Evolutionary conservation across 2,113 vertebrate species (phyloP).

Genomic region (Sciurus niger): DNA sequence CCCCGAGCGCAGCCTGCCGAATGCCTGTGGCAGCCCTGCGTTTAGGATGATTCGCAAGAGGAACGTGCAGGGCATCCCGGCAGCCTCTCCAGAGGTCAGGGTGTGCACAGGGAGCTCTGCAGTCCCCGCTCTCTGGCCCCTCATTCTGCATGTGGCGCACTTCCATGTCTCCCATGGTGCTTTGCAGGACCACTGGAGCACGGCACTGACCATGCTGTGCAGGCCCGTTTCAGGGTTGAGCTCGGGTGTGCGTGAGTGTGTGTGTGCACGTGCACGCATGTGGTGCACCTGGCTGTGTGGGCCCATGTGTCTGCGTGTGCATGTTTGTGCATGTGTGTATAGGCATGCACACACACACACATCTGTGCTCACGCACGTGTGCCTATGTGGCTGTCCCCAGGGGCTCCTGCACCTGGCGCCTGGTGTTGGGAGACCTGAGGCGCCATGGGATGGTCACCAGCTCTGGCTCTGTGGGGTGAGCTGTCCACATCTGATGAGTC

Average conservation of each 20-base stretch:
- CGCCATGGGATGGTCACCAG: too few relatives aligned
- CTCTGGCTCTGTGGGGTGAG: background rate
- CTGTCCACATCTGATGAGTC: accelerated
- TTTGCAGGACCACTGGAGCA: accelerated
- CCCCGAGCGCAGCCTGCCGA: accelerated
- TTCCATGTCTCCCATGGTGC: accelerated
- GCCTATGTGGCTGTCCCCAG: background rate
- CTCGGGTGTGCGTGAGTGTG: accelerated
- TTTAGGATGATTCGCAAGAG: accelerated
- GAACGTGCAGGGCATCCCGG: accelerated
- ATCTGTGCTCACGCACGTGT: accelerated
- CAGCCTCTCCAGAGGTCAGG: accelerated
- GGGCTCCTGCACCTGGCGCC: background rate
- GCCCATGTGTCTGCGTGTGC: background rate
- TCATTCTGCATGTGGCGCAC: accelerated
- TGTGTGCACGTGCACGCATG: too few relatives aligned
- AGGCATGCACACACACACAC: accelerated
- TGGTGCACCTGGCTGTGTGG: too few relatives aligned
- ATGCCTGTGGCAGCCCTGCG: accelerated
- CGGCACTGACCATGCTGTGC: accelerated
- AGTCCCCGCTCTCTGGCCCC: background rate
- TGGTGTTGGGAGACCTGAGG: background rate
- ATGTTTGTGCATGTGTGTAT: background rate
- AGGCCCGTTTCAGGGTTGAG: background rate
- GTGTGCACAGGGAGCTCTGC: background rate